phyloP scores from a whole-genome alignment of 2,113 vertebrate genomes.

The Anas platyrhynchos region DNA sequence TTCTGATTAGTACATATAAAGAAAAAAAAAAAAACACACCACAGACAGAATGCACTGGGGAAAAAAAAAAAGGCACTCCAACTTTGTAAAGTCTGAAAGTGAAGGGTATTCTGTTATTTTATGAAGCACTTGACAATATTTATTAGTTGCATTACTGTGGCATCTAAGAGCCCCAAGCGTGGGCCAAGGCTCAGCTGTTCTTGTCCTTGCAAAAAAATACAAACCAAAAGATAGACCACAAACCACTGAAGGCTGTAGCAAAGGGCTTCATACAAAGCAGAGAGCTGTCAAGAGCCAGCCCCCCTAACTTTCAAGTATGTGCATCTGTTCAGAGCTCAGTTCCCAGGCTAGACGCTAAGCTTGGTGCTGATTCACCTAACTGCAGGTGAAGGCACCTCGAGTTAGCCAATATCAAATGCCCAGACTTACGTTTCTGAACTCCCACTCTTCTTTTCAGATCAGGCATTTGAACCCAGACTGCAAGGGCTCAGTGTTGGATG shows the following conservation, averaged over 20 bases:
- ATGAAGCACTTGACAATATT: neutral
- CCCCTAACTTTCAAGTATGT: neutral
- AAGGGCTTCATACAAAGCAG: neutral
- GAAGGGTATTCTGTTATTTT: neutral
- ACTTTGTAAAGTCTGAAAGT: neutral
- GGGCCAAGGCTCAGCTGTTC: neutral
- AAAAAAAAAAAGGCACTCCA: conserved; percentile 2
- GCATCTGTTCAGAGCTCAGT: neutral
- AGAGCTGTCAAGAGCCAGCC: neutral
- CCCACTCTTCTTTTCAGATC: neutral
- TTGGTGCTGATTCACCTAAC: neutral
- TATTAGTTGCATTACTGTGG: neutral
- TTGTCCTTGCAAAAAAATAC: neutral
- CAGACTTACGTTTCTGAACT: neutral
- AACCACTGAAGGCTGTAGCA: neutral
- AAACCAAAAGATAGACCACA: neutral
- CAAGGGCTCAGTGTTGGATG: neutral
- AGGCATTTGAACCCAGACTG: neutral
- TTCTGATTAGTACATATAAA: neutral
- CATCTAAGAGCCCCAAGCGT: neutral
- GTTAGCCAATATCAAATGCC: neutral
- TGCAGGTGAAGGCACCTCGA: neutral
- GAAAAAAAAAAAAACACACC: neutral
- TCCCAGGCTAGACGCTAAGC: neutral
- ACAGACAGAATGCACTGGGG: neutral